phyloP scores from a whole-genome alignment of 2,888 invertebrate genomes.

The Platycheirus rosarum region DNA sequence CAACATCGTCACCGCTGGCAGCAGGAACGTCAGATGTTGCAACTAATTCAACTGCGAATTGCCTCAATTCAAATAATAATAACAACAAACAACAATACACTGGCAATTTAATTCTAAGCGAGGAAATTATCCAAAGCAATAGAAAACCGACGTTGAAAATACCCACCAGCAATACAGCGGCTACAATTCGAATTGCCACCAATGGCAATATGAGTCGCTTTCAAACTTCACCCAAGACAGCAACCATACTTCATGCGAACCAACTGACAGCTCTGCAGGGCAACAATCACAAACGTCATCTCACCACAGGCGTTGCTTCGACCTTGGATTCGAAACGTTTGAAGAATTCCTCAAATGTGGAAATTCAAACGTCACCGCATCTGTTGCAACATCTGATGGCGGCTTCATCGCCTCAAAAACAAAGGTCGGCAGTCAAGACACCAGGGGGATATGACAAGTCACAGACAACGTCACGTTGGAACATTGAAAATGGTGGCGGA shows the following conservation, averaged over 20 bases:
- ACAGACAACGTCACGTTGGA: slow-evolving; percentile 58
- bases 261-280: slow-evolving; percentile 74
- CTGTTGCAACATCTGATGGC: slow-evolving; percentile 86
- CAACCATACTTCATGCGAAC: slow-evolving; percentile 74
- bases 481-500: slow-evolving; percentile 55
- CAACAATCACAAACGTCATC: slow-evolving; percentile 79
- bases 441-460: slow-evolving; percentile 77
- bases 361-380: slow-evolving; percentile 82
- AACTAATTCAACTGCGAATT: slow-evolving; percentile 57
- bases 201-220: slow-evolving; percentile 71
- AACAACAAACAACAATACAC: slow-evolving; percentile 58
- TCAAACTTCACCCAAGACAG: slow-evolving; percentile 63
- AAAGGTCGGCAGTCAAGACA: slow-evolving; percentile 77
- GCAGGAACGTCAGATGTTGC: slow-evolving; percentile 19
- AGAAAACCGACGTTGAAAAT: slow-evolving; percentile 56
- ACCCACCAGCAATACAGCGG: slow-evolving; percentile 75
- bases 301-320: slow-evolving; percentile 74
- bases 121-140: slow-evolving; percentile 67
- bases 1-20: slow-evolving; percentile 47
- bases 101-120: slow-evolving; percentile 62
- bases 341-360: slow-evolving; percentile 78
- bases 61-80: slow-evolving; percentile 59
- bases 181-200: slow-evolving; percentile 78
- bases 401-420: slow-evolving; percentile 82
- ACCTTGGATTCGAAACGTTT: slow-evolving; percentile 79